Conservation (phyloP, 1,140 invertebrate genomes). For the Platyscapa corneri region DNA sequence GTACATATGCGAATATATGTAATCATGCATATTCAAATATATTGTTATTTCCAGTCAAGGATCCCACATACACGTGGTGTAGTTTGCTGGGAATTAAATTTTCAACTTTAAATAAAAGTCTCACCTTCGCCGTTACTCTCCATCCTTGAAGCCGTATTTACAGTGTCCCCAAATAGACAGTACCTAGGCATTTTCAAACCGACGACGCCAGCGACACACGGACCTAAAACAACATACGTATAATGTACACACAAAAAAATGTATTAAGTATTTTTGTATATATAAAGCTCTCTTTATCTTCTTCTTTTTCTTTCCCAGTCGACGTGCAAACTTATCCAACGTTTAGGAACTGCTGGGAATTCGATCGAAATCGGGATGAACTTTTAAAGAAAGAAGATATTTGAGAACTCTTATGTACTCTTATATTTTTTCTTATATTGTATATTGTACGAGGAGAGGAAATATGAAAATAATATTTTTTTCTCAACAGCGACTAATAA, state of each 20-base stretch:
- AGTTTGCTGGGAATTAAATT: constrained; percentile 6
- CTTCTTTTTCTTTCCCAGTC: neutral
- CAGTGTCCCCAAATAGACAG: constrained; percentile 95
- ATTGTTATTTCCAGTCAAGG: neutral
- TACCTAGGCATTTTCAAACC: constrained; percentile 95
- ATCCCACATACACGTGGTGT: neutral
- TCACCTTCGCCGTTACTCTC: constrained; percentile 91
- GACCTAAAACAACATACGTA: constrained; percentile 76
- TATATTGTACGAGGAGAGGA: too few relatives aligned
- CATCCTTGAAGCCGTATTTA: constrained; percentile 95
- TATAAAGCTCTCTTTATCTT: neutral
- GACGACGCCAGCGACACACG: constrained; percentile 94
- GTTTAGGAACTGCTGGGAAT: too few relatives aligned
- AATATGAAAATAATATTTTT: too few relatives aligned
- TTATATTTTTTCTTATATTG: too few relatives aligned
- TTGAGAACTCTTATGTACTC: too few relatives aligned
- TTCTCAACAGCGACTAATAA: too few relatives aligned
- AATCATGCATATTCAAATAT: neutral
- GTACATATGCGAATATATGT: too few relatives aligned
- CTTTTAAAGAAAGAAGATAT: too few relatives aligned
- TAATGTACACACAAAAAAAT: neutral
- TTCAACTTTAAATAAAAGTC: constrained; percentile 20
- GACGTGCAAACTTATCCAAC: neutral
- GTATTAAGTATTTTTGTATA: neutral
- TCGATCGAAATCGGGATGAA: too few relatives aligned